Evolutionary conservation across 2,888 invertebrate genomes (phyloP).

Genomic region (Platypus cylindrus): DNA sequence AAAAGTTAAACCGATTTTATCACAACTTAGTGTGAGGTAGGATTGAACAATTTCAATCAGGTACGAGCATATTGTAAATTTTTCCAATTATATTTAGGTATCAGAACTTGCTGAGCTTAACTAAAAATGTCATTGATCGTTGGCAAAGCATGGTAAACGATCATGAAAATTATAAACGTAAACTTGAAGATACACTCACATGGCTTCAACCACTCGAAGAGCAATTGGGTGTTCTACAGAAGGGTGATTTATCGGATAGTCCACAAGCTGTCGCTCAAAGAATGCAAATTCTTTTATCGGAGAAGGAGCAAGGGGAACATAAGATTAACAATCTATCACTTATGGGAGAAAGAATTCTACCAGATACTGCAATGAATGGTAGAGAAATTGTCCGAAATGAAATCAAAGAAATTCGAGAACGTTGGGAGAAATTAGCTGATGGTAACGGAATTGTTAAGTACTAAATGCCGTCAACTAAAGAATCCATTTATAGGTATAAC

Average conservation of each 20-base stretch:
- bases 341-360: conserved; percentile 78
- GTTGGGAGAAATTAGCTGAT: conserved; percentile 81
- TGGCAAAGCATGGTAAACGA: conserved; percentile 76
- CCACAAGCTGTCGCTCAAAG: conserved; percentile 54
- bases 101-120: conserved; percentile 64
- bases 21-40: conserved; percentile 78
- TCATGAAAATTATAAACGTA: conserved; percentile 65
- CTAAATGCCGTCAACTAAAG: no score
- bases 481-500: conserved; percentile 47
- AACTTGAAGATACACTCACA: conserved; percentile 57
- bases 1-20: conserved; percentile 71
- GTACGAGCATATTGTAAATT: background rate
- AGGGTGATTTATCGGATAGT: conserved; percentile 44
- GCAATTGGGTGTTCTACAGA: conserved; percentile 51
- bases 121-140: conserved; percentile 75
- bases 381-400: conserved; percentile 81
- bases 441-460: conserved; percentile 38
- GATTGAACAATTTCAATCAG: background rate
- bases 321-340: conserved; percentile 61
- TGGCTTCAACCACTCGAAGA: conserved; percentile 72
- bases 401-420: conserved; percentile 63
- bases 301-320: conserved; percentile 74
- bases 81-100: conserved; percentile 39
- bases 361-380: conserved; percentile 84
- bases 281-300: conserved; percentile 59